A percentile compares a stretch with the other conserved stretches of the same genome.
These are phyloP conservation scores for Zhuqinia jingwanae DNA, from an alignment of 2,888 invertebrate genomes.

Conservation along the genomic window DNA sequence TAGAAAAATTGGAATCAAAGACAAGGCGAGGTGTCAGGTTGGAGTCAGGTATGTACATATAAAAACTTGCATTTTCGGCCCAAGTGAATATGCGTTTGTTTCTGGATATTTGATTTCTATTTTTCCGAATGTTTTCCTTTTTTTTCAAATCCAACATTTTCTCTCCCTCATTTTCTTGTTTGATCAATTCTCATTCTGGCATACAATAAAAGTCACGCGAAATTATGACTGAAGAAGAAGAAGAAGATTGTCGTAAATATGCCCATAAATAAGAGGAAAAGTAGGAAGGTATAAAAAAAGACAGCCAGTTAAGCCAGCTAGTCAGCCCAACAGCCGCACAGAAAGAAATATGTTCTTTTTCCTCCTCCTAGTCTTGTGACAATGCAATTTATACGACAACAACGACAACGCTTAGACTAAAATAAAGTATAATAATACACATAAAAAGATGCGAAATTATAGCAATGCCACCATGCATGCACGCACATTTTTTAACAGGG, in stretches of 20 bases:
- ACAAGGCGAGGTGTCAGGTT: background rate
- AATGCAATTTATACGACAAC: slow-evolving; percentile 34
- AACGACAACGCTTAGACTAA: background rate
- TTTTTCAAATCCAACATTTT: background rate
- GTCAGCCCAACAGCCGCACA: background rate
- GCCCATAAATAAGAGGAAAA: slow-evolving; percentile 18
- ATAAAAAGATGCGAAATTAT: slow-evolving; percentile 36
- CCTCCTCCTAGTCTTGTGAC: slow-evolving; percentile 21
- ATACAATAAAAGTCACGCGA: slow-evolving; percentile 13
- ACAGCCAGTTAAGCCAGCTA: background rate
- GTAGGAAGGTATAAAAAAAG: slow-evolving; percentile 2
- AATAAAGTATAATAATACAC: too few relatives aligned
- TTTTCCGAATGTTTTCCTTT: background rate
- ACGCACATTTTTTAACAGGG: background rate
- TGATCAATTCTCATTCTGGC: slow-evolving; percentile 34
- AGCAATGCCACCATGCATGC: slow-evolving; percentile 28
- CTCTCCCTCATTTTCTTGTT: slow-evolving; percentile 1
- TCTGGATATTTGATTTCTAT: background rate
- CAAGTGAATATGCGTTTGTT: too few relatives aligned
- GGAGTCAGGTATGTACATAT: too few relatives aligned
- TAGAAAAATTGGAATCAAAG: background rate
- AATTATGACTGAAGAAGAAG: slow-evolving; percentile 13
- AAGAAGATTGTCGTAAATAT: background rate
- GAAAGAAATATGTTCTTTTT: background rate
- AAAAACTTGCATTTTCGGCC: too few relatives aligned